phyloP scores from a whole-genome alignment of 2,113 vertebrate genomes.

The Hoplias malabaricus region DNA sequence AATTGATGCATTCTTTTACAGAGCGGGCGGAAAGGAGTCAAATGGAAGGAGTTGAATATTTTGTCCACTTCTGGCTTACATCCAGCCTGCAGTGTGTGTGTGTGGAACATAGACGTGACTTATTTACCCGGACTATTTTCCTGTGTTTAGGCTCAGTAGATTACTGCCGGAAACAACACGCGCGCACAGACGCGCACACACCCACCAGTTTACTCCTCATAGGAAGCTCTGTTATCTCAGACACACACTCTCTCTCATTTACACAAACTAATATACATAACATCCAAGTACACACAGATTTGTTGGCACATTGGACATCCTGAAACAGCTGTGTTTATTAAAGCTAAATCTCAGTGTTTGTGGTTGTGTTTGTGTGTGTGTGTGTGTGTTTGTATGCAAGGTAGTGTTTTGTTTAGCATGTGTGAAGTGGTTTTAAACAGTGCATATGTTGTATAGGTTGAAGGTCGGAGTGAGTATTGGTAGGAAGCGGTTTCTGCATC shows the following conservation, averaged over 20 bases:
- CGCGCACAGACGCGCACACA: constrained; percentile 2
- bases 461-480: neutral
- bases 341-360: constrained; percentile 8
- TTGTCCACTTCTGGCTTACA: neutral
- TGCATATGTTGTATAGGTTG: constrained; percentile 29
- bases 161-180: constrained; percentile 53
- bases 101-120: constrained; percentile 58
- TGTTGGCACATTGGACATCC: constrained; percentile 34
- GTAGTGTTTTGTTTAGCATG: constrained; percentile 25
- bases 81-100: neutral
- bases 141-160: constrained; percentile 71
- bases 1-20: neutral
- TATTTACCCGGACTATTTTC: constrained; percentile 74
- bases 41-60: constrained; percentile 17
- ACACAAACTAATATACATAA: constrained; percentile 10
- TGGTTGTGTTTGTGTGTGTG: constrained; percentile 13
- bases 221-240: constrained; percentile 33
- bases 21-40: neutral
- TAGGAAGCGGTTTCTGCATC: neutral
- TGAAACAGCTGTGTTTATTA: constrained; percentile 72
- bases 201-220: constrained; percentile 19
- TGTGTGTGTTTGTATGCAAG: constrained; percentile 21
- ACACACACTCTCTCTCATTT: neutral
- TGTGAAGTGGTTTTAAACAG: constrained; percentile 61
- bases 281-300: constrained; percentile 7